A percentile compares a stretch with the other conserved stretches of the same genome.
Conservation (phyloP, 1,140 invertebrate genomes). For the Chironomus tepperi region DNA sequence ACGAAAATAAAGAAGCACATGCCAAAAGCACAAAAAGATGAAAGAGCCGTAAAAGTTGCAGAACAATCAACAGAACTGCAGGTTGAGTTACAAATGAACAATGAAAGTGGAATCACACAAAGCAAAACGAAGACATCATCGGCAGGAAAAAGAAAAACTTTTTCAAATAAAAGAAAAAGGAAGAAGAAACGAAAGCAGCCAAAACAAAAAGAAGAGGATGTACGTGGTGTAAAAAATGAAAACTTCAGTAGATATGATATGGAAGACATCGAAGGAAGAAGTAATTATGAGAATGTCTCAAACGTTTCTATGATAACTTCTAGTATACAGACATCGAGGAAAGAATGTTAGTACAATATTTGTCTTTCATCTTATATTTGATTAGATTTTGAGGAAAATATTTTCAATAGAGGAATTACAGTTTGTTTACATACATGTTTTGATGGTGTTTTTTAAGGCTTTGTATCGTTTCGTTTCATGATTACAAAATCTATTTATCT, state of each 20-base stretch:
- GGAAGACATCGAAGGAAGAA: background rate
- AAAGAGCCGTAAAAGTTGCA: too few relatives aligned
- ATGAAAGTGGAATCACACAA: background rate
- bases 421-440: too few relatives aligned
- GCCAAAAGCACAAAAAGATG: too few relatives aligned
- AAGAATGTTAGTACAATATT: background rate
- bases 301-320: background rate
- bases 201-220: background rate
- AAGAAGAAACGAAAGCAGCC: constrained; percentile 17
- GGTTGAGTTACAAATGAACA: background rate
- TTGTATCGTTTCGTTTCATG: too few relatives aligned
- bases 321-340: background rate
- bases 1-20: too few relatives aligned
- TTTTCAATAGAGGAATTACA: too few relatives aligned
- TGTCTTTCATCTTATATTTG: background rate
- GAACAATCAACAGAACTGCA: background rate
- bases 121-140: background rate
- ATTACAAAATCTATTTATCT: too few relatives aligned
- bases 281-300: background rate
- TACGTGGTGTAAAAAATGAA: background rate
- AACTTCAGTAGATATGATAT: background rate
- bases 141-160: background rate
- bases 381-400: background rate
- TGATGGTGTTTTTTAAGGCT: too few relatives aligned
- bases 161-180: background rate